These are phyloP conservation scores for Cantharis lateralis DNA, from an alignment of 2,888 invertebrate species.

Conservation along the genomic window DNA sequence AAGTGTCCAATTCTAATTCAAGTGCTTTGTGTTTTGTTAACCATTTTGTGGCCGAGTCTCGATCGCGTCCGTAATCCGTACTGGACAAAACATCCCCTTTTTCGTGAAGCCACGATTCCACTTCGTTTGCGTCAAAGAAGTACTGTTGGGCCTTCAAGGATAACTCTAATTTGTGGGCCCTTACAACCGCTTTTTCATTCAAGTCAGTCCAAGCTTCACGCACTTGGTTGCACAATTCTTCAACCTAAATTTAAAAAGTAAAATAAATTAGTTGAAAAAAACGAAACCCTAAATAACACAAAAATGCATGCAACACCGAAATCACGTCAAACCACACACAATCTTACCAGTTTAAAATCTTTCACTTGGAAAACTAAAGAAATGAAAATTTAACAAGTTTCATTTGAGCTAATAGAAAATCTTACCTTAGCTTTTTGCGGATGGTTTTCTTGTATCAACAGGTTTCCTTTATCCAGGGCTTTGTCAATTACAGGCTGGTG, in stretches of 20 bases:
- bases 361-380: neutral
- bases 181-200: conserved; percentile 69
- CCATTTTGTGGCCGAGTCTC: conserved; percentile 89
- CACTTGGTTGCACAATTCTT: conserved; percentile 73
- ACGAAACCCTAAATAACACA: neutral
- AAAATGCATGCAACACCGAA: neutral
- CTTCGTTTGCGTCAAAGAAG: conserved; percentile 87
- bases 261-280: neutral
- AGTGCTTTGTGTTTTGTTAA: conserved; percentile 95
- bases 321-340: neutral
- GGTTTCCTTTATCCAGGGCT: conserved; percentile 77
- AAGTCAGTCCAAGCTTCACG: conserved; percentile 76
- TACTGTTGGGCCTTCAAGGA: conserved; percentile 91
- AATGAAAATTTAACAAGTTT: neutral
- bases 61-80: conserved; percentile 87
- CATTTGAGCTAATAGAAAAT: neutral
- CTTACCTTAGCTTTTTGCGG: conserved; percentile 76
- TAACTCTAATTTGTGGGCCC: conserved; percentile 79
- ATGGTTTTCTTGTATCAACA: conserved; percentile 75
- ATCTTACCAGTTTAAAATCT: neutral
- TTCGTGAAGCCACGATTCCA: conserved; percentile 92
- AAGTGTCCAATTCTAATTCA: conserved; percentile 88
- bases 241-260: conserved; percentile 61
- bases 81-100: conserved; percentile 79
- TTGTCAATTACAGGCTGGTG: conserved; percentile 85